These are phyloP conservation scores for Cyprinus carpio DNA, from an alignment of 2,113 vertebrate genomes.

Conservation along the genomic window DNA sequence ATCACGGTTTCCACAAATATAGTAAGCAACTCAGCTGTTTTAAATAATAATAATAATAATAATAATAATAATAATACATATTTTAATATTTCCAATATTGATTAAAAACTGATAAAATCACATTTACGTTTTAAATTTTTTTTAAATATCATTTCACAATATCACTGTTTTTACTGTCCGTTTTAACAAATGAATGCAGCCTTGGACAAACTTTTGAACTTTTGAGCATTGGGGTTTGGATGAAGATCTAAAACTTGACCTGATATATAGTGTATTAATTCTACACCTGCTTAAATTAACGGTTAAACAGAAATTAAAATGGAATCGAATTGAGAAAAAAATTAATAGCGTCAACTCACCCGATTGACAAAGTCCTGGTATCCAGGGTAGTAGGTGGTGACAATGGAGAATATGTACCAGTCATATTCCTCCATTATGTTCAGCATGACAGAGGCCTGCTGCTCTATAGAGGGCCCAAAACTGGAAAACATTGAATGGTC, in stretches of 20 bases:
- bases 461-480: slow-evolving; percentile 97
- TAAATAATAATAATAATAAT: too few relatives aligned
- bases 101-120: too few relatives aligned
- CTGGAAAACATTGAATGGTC: slow-evolving; percentile 99
- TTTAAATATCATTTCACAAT: not conserved
- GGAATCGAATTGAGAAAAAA: not conserved
- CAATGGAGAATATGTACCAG: slow-evolving; percentile 99
- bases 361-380: slow-evolving; percentile 98
- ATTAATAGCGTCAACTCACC: slow-evolving; percentile 66
- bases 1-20: too few relatives aligned
- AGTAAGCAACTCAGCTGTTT: too few relatives aligned
- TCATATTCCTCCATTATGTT: slow-evolving; percentile 99
- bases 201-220: too few relatives aligned
- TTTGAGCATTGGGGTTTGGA: not conserved
- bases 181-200: not conserved
- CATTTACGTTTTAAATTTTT: not conserved
- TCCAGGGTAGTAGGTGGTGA: slow-evolving; percentile 96
- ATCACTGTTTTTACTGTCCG: not conserved
- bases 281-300: not conserved
- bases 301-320: not conserved
- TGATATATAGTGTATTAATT: not conserved
- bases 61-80: too few relatives aligned
- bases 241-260: not conserved
- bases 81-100: too few relatives aligned
- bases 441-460: slow-evolving; percentile 97